Evolutionary conservation across 2,888 invertebrate species (phyloP), one percentile per base, ranked within the genome.

Genomic region (Thymelicus sylvestris): DNA sequence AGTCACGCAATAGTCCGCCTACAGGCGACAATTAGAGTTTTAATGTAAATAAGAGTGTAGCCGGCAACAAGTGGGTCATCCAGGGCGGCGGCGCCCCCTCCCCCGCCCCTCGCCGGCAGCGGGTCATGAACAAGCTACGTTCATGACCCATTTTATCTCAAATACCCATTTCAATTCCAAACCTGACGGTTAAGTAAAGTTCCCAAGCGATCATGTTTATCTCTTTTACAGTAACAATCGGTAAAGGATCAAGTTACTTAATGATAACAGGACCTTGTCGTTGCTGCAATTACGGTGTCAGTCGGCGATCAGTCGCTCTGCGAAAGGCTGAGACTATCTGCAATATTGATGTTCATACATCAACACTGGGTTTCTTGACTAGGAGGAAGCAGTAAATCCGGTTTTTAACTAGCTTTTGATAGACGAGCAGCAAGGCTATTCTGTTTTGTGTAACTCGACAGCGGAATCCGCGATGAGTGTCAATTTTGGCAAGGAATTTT

Each of bases 21-120:
- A 64, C 68, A 55, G 63, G 24, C 55, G n/a, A 63, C 68, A 65
- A 70, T 77, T 74, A 73, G 75, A 77, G 73, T 72, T 73, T 70
- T 78, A 72, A 77, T 75, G 90, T 90, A 89, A 91, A 91, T 90
- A 89, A 83, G 68, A 82, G 84, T 82, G 81, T 81, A 78, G 60
- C 62, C 60, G 90, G 90, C 93, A 93, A 93, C 93, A 93, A 93
- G 93, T 92, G 92, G 93, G 93, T 92, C 92, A 92, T 82, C 82
- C 85, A 81, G 87, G 86, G 85, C 76, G 67, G 72, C 75, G 72
- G 74, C 74, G 73, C 74, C 75, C 66, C 71, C 55, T 69, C 64
- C 65, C 71, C 61, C 60, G 12, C 65, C 62, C 48, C 80, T 78
- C 76, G 78, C 80, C 74, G 78, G 77, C 76, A 80, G 72, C 86